A percentile compares a stretch with the other conserved stretches of the same genome.
Conservation (phyloP, 2,113 vertebrate species). For the Felis catus region DNA sequence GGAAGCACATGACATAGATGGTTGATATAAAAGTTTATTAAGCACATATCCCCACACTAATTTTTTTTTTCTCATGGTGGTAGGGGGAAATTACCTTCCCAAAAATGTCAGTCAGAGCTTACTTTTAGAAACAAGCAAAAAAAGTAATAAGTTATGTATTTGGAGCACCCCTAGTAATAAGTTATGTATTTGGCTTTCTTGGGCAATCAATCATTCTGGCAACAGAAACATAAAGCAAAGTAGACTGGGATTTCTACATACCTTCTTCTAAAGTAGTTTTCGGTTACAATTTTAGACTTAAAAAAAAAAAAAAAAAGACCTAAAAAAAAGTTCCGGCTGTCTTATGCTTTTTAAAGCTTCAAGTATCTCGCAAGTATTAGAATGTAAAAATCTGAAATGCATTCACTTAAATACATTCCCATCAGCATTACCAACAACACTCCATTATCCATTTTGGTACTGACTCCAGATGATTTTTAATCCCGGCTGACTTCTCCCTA, state of each 20-base stretch:
- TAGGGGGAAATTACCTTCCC: neutral
- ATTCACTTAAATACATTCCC: constrained; percentile 50
- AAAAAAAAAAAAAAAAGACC: neutral
- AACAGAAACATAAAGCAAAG: constrained; percentile 54
- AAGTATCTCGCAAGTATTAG: constrained; percentile 45
- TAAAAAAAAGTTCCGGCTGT: neutral
- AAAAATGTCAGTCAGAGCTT: constrained; percentile 18
- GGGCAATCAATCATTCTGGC: constrained; percentile 29
- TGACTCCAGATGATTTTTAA: constrained; percentile 73
- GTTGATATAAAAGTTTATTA: neutral
- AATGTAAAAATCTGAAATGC: constrained; percentile 64
- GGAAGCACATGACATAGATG: neutral
- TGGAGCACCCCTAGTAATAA: too few species aligned
- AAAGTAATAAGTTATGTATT: too few species aligned
- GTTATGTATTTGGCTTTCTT: constrained; percentile 21
- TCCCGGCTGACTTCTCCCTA: constrained; percentile 66
- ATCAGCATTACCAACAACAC: constrained; percentile 43
- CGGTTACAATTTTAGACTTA: constrained; percentile 47
- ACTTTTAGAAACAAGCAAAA: constrained; percentile 1
- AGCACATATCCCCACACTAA: neutral
- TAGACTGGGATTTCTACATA: constrained; percentile 38
- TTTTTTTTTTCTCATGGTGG: neutral
- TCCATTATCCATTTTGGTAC: constrained; percentile 63
- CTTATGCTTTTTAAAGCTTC: constrained; percentile 60
- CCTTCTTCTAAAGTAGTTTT: constrained; percentile 55